phyloP scores from a whole-genome alignment of 2,113 vertebrate genomes.

The Mixornis gularis region DNA sequence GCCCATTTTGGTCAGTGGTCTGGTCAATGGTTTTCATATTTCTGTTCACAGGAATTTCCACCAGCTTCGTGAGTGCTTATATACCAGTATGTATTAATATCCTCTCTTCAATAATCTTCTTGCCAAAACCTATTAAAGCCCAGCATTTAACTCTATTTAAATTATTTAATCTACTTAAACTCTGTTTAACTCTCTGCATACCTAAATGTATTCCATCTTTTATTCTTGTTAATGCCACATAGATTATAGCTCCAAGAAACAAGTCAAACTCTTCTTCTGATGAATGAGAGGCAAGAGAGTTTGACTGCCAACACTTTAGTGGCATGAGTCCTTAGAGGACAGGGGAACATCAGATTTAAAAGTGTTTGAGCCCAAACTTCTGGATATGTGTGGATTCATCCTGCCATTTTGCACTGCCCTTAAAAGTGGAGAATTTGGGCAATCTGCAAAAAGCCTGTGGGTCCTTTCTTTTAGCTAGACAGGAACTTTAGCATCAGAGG shows the following conservation, averaged over 20 bases:
- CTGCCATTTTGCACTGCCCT: neutral
- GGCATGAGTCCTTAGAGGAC: neutral
- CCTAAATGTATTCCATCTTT: neutral
- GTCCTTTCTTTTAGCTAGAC: neutral
- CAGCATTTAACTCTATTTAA: neutral
- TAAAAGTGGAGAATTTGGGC: neutral
- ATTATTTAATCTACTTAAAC: neutral
- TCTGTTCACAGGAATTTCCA: neutral
- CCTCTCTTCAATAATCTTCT: neutral
- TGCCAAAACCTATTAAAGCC: neutral
- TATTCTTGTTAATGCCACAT: neutral
- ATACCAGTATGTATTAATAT: neutral
- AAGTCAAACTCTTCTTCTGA: neutral
- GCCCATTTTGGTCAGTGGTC: neutral
- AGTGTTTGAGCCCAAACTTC: neutral
- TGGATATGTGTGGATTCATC: neutral
- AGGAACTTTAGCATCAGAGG: neutral
- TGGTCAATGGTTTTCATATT: neutral
- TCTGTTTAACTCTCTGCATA: neutral
- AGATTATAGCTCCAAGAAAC: neutral
- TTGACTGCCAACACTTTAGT: neutral
- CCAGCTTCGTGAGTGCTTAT: neutral
- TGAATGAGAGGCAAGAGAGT: neutral
- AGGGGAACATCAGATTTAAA: neutral
- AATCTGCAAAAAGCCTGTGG: neutral